Evolutionary conservation across 2,113 vertebrate species (phyloP).

Genomic region (Polypterus senegalus): DNA sequence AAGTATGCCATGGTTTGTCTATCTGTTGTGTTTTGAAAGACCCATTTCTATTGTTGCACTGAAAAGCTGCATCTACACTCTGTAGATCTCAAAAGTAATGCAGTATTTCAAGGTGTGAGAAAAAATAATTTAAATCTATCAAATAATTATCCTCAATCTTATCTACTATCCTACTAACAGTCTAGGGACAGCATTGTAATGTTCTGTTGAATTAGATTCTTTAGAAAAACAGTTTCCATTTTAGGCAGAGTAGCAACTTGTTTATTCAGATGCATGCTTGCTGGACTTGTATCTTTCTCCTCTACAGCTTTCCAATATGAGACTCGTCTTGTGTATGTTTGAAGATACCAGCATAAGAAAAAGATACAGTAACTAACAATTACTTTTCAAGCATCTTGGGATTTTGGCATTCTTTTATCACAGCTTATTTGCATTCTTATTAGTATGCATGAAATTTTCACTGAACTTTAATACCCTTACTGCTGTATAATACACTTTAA

Average conservation of each 20-base stretch:
- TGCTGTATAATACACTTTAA: constrained; percentile 67
- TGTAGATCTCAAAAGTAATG: no score
- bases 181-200: not conserved
- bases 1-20: no score
- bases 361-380: constrained; percentile 36
- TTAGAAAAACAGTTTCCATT: not conserved
- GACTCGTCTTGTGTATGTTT: constrained; percentile 28
- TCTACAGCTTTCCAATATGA: constrained; percentile 31
- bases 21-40: no score
- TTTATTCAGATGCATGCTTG: not conserved
- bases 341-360: constrained; percentile 37
- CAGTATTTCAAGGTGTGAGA: no score
- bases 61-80: no score
- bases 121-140: no score
- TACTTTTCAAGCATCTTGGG: constrained; percentile 43
- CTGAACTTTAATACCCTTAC: constrained; percentile 74
- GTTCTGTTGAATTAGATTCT: not conserved
- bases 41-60: no score
- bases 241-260: not conserved
- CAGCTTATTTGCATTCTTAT: constrained; percentile 68
- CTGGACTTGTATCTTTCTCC: not conserved
- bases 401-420: constrained; percentile 52
- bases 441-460: constrained; percentile 75
- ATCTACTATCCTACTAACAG: not conserved
- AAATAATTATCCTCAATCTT: no score